phyloP scores from a whole-genome alignment of 2,113 vertebrate species.

The Polypterus bichir region DNA sequence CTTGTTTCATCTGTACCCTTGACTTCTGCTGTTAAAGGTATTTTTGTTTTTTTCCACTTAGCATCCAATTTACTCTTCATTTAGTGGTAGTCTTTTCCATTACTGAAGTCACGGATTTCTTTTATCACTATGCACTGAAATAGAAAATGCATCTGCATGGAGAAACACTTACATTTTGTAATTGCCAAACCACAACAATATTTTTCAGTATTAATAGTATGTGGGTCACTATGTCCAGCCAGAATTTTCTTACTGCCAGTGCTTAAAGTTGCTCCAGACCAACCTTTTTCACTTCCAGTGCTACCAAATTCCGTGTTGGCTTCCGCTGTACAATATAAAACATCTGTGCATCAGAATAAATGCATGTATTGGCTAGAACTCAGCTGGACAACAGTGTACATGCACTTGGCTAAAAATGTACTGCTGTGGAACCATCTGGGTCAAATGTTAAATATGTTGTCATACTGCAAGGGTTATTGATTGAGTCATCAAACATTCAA shows the following conservation, averaged over 20 bases:
- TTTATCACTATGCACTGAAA: conserved; percentile 28
- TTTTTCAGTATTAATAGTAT: conserved; percentile 23
- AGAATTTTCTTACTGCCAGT: conserved; percentile 35
- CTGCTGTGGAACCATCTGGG: too few species aligned
- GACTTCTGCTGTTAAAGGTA: too few species aligned
- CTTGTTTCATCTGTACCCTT: too few species aligned
- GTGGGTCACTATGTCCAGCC: conserved; percentile 27
- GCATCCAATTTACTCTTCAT: not conserved
- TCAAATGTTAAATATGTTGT: too few species aligned
- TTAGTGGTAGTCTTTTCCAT: conserved; percentile 27
- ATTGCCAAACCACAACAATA: conserved; percentile 31
- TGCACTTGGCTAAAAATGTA: too few species aligned
- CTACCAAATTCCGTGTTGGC: not conserved
- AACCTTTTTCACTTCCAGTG: conserved; percentile 29
- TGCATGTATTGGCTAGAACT: too few species aligned
- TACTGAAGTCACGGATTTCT: conserved; percentile 25
- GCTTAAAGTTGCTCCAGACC: conserved; percentile 45
- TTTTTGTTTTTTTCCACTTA: too few species aligned
- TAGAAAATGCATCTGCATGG: conserved; percentile 8
- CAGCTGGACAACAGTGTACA: too few species aligned
- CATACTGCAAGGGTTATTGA: too few species aligned
- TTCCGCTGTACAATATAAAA: conserved; percentile 32
- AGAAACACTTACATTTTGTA: conserved; percentile 23
- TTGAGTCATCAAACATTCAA: too few species aligned
- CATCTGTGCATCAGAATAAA: conserved; percentile 31